phyloP scores from a whole-genome alignment of 2,888 invertebrate species.

The Julus scandinavius region DNA sequence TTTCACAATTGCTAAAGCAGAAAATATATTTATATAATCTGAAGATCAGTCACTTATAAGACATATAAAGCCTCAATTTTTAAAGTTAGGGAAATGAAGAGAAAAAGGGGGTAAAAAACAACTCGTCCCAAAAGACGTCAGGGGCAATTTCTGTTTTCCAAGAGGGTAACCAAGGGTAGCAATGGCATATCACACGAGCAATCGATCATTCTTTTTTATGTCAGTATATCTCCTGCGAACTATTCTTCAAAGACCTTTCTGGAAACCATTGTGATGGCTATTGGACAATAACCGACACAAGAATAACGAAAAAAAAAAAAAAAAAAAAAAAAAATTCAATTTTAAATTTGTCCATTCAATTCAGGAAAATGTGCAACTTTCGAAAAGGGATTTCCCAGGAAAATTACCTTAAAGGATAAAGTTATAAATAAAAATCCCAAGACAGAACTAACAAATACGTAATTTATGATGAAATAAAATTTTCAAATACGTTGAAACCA shows the following conservation, averaged over 20 bases:
- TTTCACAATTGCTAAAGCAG: neutral
- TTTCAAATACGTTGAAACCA: neutral
- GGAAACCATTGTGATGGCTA: neutral
- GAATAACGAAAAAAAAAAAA: constrained; percentile 14
- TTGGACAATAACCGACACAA: constrained; percentile 7
- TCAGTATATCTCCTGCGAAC: neutral
- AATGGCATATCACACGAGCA: constrained; percentile 14
- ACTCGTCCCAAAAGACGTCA: constrained; percentile 16
- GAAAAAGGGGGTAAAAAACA: neutral
- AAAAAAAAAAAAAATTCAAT: neutral
- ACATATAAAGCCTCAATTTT: neutral
- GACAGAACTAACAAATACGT: constrained; percentile 10
- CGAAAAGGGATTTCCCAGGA: neutral
- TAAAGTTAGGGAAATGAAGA: constrained; percentile 10
- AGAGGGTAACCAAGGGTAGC: constrained; percentile 25
- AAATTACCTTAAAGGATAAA: constrained; percentile 3
- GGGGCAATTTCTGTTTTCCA: neutral
- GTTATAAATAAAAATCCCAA: neutral
- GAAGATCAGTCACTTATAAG: neutral
- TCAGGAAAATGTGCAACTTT: neutral
- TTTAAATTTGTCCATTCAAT: neutral
- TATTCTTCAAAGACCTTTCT: constrained; percentile 17
- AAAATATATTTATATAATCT: constrained; percentile 7
- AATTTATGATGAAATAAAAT: constrained; percentile 8
- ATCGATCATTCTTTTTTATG: constrained; percentile 40